Conservation (phyloP, 1,140 invertebrate genomes). For the Drosophila micromelanica region DNA sequence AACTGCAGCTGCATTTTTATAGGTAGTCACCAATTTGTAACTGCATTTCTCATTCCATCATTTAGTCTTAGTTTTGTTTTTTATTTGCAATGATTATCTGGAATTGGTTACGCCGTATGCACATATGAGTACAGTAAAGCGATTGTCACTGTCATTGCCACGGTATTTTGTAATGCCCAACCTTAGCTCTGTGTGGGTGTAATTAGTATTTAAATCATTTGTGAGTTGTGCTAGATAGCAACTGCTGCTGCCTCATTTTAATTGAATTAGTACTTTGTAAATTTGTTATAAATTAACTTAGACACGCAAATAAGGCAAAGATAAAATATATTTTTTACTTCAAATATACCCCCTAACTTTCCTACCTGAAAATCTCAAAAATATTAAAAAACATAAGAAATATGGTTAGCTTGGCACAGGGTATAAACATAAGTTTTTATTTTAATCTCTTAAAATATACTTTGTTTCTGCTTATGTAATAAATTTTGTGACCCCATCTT, state of each 20-base stretch:
- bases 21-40: conserved; percentile 8
- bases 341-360: too few relatives aligned
- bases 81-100: conserved; percentile 45
- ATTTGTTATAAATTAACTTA: neutral
- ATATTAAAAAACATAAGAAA: too few relatives aligned
- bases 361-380: too few relatives aligned
- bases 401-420: too few relatives aligned
- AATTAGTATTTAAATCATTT: conserved; percentile 26
- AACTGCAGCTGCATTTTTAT: conserved; percentile 42
- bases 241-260: neutral
- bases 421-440: too few relatives aligned
- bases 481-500: too few relatives aligned
- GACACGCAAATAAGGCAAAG: too few relatives aligned
- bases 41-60: conserved; percentile 31
- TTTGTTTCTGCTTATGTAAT: too few relatives aligned
- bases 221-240: neutral
- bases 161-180: neutral
- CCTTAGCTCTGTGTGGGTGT: neutral
- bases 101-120: conserved; percentile 22
- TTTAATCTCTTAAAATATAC: too few relatives aligned
- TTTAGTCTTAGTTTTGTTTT: conserved; percentile 1
- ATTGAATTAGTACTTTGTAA: conserved; percentile 19
- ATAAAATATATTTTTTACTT: neutral
- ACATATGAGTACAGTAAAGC: neutral
- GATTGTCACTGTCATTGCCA: conserved; percentile 14